Percentiles rank a stretch among this genome's conserved stretches.
Conservation (phyloP, 2,797 vertebrate species). For the Pterois miles region DNA sequence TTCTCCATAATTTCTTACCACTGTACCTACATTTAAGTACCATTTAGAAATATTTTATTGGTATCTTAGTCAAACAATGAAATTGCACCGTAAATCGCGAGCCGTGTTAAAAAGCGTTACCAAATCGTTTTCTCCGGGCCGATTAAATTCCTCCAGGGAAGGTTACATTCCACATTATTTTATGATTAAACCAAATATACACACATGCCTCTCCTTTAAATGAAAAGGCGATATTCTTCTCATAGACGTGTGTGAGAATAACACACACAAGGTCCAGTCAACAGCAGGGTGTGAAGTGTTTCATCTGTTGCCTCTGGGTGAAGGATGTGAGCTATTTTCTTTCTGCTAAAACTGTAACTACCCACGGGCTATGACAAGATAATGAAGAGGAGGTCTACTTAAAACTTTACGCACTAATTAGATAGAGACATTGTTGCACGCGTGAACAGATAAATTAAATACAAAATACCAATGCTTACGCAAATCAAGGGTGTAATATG, state of each 20-base stretch:
- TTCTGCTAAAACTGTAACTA: slow-evolving; percentile 35
- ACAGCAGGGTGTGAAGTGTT: slow-evolving; percentile 32
- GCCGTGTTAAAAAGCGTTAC: neutral
- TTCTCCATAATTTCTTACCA: neutral
- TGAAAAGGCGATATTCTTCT: neutral
- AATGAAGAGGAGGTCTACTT: slow-evolving; percentile 63
- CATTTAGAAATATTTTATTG: neutral
- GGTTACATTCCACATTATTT: neutral
- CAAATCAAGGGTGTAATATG: slow-evolving; percentile 35
- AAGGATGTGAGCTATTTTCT: slow-evolving; percentile 10
- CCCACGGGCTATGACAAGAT: slow-evolving; percentile 52
- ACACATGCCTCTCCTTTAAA: neutral
- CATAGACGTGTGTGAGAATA: neutral
- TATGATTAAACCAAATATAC: neutral
- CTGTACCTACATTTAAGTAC: neutral
- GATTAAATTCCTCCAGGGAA: neutral
- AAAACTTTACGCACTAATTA: slow-evolving; percentile 69
- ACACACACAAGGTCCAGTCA: slow-evolving; percentile 18
- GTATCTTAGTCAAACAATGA: neutral
- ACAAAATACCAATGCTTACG: slow-evolving; percentile 51
- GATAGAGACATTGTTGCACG: slow-evolving; percentile 34
- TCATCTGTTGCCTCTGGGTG: slow-evolving; percentile 24
- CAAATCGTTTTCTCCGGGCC: neutral
- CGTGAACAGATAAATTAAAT: slow-evolving; percentile 57
- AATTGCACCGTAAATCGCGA: neutral